Evolutionary conservation across 2,797 vertebrate species (phyloP).

Genomic region (Molossus molossus): DNA sequence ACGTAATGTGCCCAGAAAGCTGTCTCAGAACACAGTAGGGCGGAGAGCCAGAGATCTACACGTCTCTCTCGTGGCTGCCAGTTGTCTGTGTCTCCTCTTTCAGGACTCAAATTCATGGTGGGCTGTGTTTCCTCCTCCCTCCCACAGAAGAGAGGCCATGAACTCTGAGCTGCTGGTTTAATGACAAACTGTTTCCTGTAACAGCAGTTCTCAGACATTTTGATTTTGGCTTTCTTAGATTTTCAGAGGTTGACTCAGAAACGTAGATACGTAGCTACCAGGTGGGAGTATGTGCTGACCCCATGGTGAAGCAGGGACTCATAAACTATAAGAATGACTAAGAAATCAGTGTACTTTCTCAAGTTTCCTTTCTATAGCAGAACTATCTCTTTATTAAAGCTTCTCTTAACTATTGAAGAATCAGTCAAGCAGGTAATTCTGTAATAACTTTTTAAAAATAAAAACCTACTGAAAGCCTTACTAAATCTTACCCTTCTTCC

Average conservation of each 20-base stretch:
- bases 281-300: background rate
- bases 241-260: conserved; percentile 50
- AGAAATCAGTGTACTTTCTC: conserved; percentile 6
- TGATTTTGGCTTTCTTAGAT: background rate
- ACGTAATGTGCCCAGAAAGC: background rate
- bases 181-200: background rate
- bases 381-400: conserved; percentile 38
- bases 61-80: background rate
- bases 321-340: background rate
- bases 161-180: background rate
- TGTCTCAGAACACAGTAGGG: background rate
- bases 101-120: background rate
- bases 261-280: background rate
- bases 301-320: background rate
- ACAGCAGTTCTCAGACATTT: background rate
- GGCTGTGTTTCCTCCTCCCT: background rate
- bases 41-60: background rate
- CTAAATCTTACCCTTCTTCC: conserved; percentile 13
- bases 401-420: conserved; percentile 31
- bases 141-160: background rate
- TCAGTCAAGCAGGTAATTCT: conserved; percentile 26
- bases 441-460: conserved; percentile 37
- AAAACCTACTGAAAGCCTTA: conserved; percentile 13
- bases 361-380: conserved; percentile 3
- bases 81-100: background rate